Evolutionary conservation across 2,113 vertebrate genomes (phyloP).

Genomic region (Xiphias gladius): DNA sequence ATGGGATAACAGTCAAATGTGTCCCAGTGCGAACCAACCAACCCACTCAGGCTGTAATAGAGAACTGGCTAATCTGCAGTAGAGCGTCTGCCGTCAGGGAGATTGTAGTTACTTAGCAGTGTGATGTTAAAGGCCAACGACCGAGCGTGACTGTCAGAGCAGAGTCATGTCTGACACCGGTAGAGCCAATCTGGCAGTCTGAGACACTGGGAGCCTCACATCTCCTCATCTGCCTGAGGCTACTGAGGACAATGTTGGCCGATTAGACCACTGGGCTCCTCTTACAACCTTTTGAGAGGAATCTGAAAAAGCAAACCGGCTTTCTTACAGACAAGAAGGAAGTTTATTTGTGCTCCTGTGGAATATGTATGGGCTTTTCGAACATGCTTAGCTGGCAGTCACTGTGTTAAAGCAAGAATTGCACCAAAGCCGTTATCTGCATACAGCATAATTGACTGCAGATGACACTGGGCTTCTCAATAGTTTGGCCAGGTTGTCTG

Average conservation of each 20-base stretch:
- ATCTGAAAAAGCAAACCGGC: not conserved
- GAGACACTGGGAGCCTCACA: constrained; percentile 59
- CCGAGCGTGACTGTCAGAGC: constrained; percentile 69
- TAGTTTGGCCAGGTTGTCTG: constrained; percentile 51
- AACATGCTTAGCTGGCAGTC: constrained; percentile 26
- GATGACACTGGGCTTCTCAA: constrained; percentile 19
- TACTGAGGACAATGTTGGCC: constrained; percentile 46
- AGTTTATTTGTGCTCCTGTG: not conserved
- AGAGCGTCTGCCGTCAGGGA: constrained; percentile 66
- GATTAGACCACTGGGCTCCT: constrained; percentile 46
- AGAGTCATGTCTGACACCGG: constrained; percentile 74
- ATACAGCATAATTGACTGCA: constrained; percentile 35
- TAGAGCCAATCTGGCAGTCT: constrained; percentile 68
- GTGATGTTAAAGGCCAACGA: constrained; percentile 66
- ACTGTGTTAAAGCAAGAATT: constrained; percentile 34
- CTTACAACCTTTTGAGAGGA: constrained; percentile 27
- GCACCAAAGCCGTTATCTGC: constrained; percentile 39
- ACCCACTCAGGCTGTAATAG: constrained; percentile 45
- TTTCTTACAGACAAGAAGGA: constrained; percentile 6
- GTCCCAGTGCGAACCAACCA: constrained; percentile 43
- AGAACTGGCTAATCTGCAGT: constrained; percentile 65
- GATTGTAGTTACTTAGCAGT: constrained; percentile 65
- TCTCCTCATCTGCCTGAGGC: constrained; percentile 52
- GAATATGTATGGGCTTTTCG: constrained; percentile 11
- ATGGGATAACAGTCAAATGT: constrained; percentile 35